Evolutionary conservation across 2,888 invertebrate species (phyloP), one percentile per base, ranked within the genome.

Genomic region (Hoplodrina blanda): DNA sequence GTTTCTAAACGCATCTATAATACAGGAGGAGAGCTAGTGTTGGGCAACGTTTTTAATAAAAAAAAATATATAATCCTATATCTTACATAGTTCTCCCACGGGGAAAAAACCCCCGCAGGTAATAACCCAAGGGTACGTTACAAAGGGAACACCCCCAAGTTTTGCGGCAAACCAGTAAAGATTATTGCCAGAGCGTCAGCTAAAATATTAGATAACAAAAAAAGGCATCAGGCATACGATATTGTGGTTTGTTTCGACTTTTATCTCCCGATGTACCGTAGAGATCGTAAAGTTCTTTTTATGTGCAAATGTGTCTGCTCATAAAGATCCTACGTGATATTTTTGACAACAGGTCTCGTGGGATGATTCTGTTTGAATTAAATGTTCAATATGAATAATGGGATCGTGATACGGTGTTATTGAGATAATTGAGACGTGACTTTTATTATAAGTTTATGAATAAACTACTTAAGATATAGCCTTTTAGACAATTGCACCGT

Each of bases 321-420:
- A 90, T 95, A 94, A 95, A 95, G 90, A 86, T 84, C 76, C 86
- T 91, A 94, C 95, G 95, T 95, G 95, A 94, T 92, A 91, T 92
- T 92, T 94, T 93, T 93, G 92, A 92, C 91, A 93, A 93, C 88
- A 85, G 83, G 78, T 83, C 84, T 69, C 67, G 66, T 56, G 82
- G 72, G 84, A 79, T 82, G 81, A 78, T 87, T 83, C 78, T 79
- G 81, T 84, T 82, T 73, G 87, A 90, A 90, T 89, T 90, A 89
- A 89, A 88, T 84, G 80, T 81, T 85, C 79, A 76, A 81, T 73
- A 81, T 84, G 82, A 82, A 83, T 84, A 74, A 76, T 76, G 41
- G 61, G 57, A 61, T 76, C 69, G 69, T 57, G 62, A 64, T 73
- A 62, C 59, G 57, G 37, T 19, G 49, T 41, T 46, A 30, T 79